Evolutionary conservation across 2,113 vertebrate genomes (phyloP), one percentile per base, ranked within the genome.

Genomic region (Mirza zaza): DNA sequence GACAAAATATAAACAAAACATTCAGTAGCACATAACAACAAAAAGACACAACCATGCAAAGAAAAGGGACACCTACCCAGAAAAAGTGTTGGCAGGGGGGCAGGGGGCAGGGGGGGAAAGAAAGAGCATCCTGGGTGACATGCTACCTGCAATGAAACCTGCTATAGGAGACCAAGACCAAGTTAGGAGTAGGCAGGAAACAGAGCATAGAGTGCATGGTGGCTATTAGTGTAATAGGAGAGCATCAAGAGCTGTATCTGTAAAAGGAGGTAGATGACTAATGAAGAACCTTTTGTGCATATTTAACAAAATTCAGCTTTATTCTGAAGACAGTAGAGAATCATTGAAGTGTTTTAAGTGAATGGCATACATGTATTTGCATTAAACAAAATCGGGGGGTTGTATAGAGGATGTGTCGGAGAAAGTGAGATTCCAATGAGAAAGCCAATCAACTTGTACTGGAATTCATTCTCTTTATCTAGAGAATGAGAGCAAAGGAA

Each of bases 391-490:
- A 65, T 86, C 65, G 63, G 34, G 48, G 39, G 4, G 27, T 82
- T 96, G 21, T 21, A 42, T 3, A 14, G 45, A 14, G 45, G 12
- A n/a, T 76, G 27, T 42, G 27, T 57, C 87, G 8, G n/a, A 73
- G 6, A 70, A 10, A 52, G 34, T 48, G 80, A 21, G 50, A 81
- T 32, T 84, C 59, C 63, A 90, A 11, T 14, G 52, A 84, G 59
- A 89, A 87, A 73, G 59, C 11, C 36, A 79, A 85, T 70, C 36
- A 89, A 50, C 67, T 57, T 88, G 42, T n/a, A 12, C 0, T 34
- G 71, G 70, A 79, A 93, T 86, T 57, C 59, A 92, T 87, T 59
- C 87, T 65, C 73, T 73, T 94, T 36, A 81, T 42, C 25, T 83
- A 57, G 68, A 68, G 73, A 90, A 73, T 9, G 55, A 83, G 70